Base-by-base conservation (phyloP, 1,140 invertebrate genomes). In the Pseudomyrmex flavicornis region DNA sequence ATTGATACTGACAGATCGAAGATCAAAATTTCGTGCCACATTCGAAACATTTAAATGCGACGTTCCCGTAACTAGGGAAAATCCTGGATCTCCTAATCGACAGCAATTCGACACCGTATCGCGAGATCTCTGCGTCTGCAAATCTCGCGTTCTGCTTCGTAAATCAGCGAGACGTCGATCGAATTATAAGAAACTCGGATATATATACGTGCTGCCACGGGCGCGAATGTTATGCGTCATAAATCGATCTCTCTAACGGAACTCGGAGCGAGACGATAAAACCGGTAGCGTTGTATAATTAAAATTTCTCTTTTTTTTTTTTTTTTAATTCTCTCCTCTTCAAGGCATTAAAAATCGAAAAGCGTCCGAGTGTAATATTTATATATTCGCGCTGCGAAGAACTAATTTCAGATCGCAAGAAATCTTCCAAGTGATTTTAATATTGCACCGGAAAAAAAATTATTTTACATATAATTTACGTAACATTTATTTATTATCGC, bases 191-290 rank as follows among this genome's bases (percentile, higher is more conserved):
- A 79, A 79, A 79, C 52, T 48, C 20, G 50, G 70, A 58, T 79
- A 26, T 26, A 3, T 26, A 26, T 26, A 50, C 15, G 15, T 44
- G 52, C 4, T 35, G 35, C 35, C 35, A 35, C 35, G 7, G 35
- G 35, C 35, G 63, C 63, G 63, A 69, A 44, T n/a, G 50, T 77
- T 77, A 77, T 56, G 63, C 75, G 63, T 50, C 17, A 69, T 77
- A 77, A 77, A 77, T 77, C 63, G 75, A 69, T 77, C 75, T 77
- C 75, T 77, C 75, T 77, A 77, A 77, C 75, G 75, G 75, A 77
- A 77, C 50, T 44, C 75, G 35, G 48, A 68, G 48, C 44, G 48
- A 56, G 66, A 77, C 50, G 75, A 77, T 69, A 77, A 77, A 77
- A 77, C 63, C 63, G 35, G 50, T 17, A 46, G 50, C 46, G 61